Evolutionary conservation across 2,888 invertebrate species (phyloP).

Genomic region (Agrochola circellaris): DNA sequence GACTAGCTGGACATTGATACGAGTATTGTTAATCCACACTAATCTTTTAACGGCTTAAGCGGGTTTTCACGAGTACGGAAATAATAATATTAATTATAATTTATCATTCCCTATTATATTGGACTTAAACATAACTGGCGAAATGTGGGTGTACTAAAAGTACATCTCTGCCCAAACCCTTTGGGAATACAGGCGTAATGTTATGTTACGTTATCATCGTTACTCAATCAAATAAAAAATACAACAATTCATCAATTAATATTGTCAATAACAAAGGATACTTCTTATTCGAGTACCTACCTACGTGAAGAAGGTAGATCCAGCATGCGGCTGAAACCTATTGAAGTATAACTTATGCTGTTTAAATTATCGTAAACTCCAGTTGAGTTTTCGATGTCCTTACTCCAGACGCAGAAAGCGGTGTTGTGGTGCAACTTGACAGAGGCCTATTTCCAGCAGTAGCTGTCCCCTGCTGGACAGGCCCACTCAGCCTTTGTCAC

Average conservation of each 20-base stretch:
- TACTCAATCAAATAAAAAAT: neutral
- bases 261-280: neutral
- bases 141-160: too few relatives aligned
- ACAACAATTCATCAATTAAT: neutral
- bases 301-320: neutral
- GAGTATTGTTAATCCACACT: neutral
- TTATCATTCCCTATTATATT: too few relatives aligned
- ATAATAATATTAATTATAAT: neutral
- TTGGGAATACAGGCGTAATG: too few relatives aligned
- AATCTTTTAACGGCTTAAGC: neutral
- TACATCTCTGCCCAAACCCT: too few relatives aligned
- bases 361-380: too few relatives aligned
- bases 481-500: too few relatives aligned
- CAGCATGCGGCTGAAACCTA: too few relatives aligned
- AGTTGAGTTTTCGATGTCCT: too few relatives aligned
- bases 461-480: too few relatives aligned
- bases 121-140: too few relatives aligned
- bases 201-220: too few relatives aligned
- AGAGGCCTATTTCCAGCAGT: too few relatives aligned
- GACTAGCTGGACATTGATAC: neutral
- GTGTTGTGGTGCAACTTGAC: neutral
- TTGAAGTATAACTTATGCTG: neutral
- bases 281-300: neutral
- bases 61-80: neutral
- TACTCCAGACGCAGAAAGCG: neutral